Conservation (phyloP, 2,113 vertebrate genomes). For the Actenoides lindsayi region DNA sequence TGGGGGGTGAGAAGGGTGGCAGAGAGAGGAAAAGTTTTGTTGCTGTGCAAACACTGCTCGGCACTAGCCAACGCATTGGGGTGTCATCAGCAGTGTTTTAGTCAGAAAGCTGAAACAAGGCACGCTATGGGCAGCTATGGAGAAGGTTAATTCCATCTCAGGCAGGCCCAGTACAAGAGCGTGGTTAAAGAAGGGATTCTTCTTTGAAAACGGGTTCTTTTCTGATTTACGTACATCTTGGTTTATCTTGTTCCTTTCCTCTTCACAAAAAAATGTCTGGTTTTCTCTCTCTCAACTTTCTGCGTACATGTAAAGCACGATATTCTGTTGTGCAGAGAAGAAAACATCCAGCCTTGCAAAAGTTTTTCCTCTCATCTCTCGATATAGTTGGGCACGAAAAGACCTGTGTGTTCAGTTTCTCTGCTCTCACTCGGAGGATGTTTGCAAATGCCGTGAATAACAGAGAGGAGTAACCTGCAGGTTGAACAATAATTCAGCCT, state of each 20-base stretch:
- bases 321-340: neutral
- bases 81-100: neutral
- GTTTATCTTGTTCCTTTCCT: neutral
- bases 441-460: neutral
- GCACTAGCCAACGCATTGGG: neutral
- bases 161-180: neutral
- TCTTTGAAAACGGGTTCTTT: neutral
- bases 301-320: neutral
- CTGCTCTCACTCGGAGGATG: neutral
- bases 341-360: neutral
- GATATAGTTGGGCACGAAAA: neutral
- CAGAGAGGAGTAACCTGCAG: neutral
- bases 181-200: neutral
- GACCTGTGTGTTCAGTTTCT: neutral
- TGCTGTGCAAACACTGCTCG: neutral
- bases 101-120: neutral
- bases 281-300: neutral
- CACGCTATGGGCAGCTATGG: rapidly evolving
- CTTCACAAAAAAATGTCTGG: conserved; percentile 12
- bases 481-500: neutral
- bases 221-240: neutral
- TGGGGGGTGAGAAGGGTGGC: neutral
- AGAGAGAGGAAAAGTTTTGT: neutral
- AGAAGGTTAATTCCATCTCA: neutral
- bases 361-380: neutral